Evolutionary conservation across 2,797 vertebrate genomes (phyloP), one percentile per base, ranked within the genome.

Genomic region (Gymnothorax javanicus): DNA sequence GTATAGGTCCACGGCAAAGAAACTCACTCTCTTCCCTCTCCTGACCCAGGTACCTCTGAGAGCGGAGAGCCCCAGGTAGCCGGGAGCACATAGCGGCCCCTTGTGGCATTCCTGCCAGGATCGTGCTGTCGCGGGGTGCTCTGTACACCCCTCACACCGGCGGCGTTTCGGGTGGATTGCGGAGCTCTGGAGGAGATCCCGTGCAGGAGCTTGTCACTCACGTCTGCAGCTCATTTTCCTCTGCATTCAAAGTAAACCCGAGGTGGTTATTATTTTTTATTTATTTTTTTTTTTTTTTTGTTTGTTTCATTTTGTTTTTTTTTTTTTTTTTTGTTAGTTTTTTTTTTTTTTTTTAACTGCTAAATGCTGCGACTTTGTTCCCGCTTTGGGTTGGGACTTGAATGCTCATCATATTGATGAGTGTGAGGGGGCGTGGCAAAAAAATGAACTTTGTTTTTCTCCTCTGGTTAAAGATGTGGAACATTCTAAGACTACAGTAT

Each of bases 361-460:
- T 95, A 96, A 96, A 95, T 95, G 95, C 91, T 94, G 92, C 95
- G 95, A 96, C 96, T 97, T 96, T 93, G 97, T 82, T 57, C 81
- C 96, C 97, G 96, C 97, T 96, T 97, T 96, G 96, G 97, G 97
- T 97, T 97, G 96, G 98, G 97, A 98, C 94, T 96, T 94, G 97
- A 96, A 96, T 96, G 96, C 97, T 99, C 98, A 99, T 99, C 99
- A 99, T 99, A 99, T 99, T 99, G 99, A 99, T 99, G 99, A 99
- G 98, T 88, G 94, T 95, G 95, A 95, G 94, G 95, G 95, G 13
- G 57, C 62, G 69, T 64, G 77, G 25, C 25, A 84, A 82, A 79
- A 69, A 69, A 69, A 25, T 7, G 4, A 69, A 69, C n/a, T 20
- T 87, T 83, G n/a, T 54, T 43, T 95, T 95, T 71, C 94, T 95